Conservation (phyloP, 2,797 vertebrate species). For the Melanotaenia pygmaea region DNA sequence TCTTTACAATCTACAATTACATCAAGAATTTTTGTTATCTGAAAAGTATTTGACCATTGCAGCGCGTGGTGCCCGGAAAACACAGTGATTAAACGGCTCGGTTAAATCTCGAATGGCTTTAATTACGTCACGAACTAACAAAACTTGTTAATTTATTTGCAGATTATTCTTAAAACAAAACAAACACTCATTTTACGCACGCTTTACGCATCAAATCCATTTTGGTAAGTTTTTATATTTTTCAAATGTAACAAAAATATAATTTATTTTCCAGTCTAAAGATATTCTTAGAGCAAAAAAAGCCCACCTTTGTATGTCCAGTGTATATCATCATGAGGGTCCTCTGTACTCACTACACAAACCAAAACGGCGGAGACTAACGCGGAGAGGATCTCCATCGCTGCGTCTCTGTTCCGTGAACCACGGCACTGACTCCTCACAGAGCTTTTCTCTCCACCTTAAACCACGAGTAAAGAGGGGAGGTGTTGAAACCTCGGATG, state of each 20-base stretch:
- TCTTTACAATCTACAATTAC: constrained; percentile 6
- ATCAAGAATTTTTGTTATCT: constrained; percentile 6
- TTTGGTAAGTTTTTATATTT: not conserved
- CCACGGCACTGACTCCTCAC: constrained; percentile 39
- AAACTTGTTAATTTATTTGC: not conserved
- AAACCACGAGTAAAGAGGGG: constrained; percentile 43
- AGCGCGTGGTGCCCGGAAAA: not conserved
- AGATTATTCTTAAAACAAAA: not conserved
- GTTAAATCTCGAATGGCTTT: not conserved
- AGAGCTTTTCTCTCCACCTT: constrained; percentile 31
- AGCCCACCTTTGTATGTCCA: constrained; percentile 84
- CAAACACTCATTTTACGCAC: not conserved
- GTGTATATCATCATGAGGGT: constrained; percentile 73
- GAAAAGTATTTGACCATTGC: constrained; percentile 10
- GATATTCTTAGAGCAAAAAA: not conserved
- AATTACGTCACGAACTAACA: not conserved
- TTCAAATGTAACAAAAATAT: not conserved
- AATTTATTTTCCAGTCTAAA: not conserved
- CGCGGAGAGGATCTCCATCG: constrained; percentile 70
- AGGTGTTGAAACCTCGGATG: constrained; percentile 54
- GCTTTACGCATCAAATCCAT: constrained; percentile 27
- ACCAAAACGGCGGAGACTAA: constrained; percentile 51
- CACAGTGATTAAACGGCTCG: not conserved
- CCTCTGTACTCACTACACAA: constrained; percentile 49
- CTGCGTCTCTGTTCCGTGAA: constrained; percentile 19